Evolutionary conservation across 2,888 invertebrate species (phyloP).

Genomic region (Nephrotoma flavescens): DNA sequence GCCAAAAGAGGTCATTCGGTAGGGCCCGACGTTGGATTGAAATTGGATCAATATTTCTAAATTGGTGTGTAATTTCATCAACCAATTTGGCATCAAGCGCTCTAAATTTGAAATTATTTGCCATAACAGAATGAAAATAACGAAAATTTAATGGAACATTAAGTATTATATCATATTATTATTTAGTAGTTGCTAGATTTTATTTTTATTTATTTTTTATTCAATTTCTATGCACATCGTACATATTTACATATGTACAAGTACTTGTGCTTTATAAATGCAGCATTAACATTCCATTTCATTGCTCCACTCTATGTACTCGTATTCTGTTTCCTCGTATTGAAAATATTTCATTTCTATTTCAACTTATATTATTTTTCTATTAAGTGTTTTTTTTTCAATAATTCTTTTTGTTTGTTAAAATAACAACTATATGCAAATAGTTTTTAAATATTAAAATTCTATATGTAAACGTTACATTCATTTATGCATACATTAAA

Average conservation of each 20-base stretch:
- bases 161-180: background rate
- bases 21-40: too few relatives aligned
- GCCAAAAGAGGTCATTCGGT: too few relatives aligned
- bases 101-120: background rate
- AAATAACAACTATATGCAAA: background rate
- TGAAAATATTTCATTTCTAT: background rate
- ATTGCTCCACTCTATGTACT: background rate
- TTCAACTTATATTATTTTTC: background rate
- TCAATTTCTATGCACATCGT: background rate
- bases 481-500: background rate
- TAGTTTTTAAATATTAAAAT: background rate
- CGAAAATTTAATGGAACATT: background rate
- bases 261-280: background rate
- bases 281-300: background rate
- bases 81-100: background rate
- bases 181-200: background rate
- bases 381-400: background rate
- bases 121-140: background rate
- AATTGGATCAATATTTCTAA: background rate
- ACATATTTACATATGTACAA: background rate
- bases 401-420: background rate
- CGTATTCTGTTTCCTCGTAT: background rate
- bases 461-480: background rate
- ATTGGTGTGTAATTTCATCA: background rate
- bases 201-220: background rate